Evolutionary conservation across 2,888 invertebrate species (phyloP).

Genomic region (Chrysotoxum bicinctum): DNA sequence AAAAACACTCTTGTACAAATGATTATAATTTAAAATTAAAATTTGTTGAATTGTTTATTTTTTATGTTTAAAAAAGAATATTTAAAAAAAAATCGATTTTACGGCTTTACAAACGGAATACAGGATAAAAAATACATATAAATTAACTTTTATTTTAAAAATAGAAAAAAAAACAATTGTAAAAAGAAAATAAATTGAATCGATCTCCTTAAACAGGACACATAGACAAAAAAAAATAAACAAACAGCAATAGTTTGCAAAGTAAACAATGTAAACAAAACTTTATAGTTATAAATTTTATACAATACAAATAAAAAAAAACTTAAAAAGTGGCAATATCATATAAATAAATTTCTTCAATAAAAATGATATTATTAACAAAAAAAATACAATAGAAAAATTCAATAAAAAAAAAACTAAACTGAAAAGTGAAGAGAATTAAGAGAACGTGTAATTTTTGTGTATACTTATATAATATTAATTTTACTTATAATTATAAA

Average conservation of each 20-base stretch:
- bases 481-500: conserved; percentile 76
- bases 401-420: conserved; percentile 48
- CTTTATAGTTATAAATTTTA: conserved; percentile 70
- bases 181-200: conserved; percentile 60
- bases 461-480: conserved; percentile 73
- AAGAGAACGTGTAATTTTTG: conserved; percentile 75
- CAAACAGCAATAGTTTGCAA: conserved; percentile 69
- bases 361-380: conserved; percentile 65
- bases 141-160: conserved; percentile 72
- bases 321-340: conserved; percentile 68
- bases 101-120: conserved; percentile 72
- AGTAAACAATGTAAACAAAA: conserved; percentile 55
- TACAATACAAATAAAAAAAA: conserved; percentile 69
- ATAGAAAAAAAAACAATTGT: conserved; percentile 25
- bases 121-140: conserved; percentile 71
- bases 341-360: conserved; percentile 67
- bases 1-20: conserved; percentile 61
- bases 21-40: conserved; percentile 49
- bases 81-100: conserved; percentile 53
- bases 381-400: conserved; percentile 72
- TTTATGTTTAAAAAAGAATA: conserved; percentile 39
- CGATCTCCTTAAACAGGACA: conserved; percentile 67
- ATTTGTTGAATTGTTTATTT: conserved; percentile 54
- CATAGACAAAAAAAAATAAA: conserved; percentile 29
- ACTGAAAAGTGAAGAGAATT: conserved; percentile 51